These are phyloP conservation scores for Trinorchestia longiramus DNA, from an alignment of 1,140 invertebrate genomes.

Conservation along the genomic window DNA sequence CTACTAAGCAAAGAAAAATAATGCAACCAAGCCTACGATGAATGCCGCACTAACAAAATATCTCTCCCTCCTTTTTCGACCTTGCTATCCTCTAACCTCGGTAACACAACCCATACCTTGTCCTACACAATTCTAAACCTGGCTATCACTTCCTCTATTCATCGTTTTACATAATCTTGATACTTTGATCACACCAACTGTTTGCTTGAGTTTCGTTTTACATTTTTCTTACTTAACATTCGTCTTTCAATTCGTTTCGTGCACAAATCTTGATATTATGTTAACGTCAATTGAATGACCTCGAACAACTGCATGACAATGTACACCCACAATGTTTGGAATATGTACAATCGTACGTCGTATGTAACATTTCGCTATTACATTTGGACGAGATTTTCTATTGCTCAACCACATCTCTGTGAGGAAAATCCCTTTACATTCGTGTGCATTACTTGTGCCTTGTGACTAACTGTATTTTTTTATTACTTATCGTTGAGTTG, in stretches of 20 bases:
- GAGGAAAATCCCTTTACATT: background rate
- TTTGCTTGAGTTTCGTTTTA: background rate
- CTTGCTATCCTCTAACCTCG: slow-evolving; percentile 58
- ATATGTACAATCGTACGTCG: background rate
- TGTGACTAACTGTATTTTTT: background rate
- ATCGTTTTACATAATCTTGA: background rate
- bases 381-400: background rate
- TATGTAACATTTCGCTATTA: background rate
- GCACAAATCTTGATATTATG: background rate
- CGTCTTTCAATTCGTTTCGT: background rate
- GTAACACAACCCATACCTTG: slow-evolving; percentile 58
- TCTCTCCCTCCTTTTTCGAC: slow-evolving; percentile 56
- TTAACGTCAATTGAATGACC: background rate
- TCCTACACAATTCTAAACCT: background rate
- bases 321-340: background rate
- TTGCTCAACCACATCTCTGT: background rate
- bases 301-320: background rate
- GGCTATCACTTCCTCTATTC: background rate
- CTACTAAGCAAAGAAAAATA: background rate
- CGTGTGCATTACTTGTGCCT: background rate
- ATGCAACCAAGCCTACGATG: background rate
- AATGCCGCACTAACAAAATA: slow-evolving; percentile 69
- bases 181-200: background rate
- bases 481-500: background rate
- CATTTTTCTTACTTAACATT: background rate